A percentile compares a stretch with the other conserved stretches of the same genome.
phyloP scores from a whole-genome alignment of 2,113 vertebrate species.

The Mormoops blainvillei region DNA sequence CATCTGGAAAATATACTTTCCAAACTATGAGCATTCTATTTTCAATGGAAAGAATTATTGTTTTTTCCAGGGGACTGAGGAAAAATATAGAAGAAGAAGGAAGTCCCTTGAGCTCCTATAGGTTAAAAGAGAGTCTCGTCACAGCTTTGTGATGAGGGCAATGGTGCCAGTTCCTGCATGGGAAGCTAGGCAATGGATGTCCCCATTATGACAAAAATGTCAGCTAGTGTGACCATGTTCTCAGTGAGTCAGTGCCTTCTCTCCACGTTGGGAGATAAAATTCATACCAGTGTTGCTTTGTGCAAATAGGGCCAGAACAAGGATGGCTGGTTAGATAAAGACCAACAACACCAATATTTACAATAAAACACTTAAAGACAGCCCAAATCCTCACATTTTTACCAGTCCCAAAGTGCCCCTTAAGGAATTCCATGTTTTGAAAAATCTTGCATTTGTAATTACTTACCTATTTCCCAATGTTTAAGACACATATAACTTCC shows the following conservation, averaged over 20 bases:
- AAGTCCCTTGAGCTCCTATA: background rate
- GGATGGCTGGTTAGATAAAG: background rate
- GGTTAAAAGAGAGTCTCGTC: background rate
- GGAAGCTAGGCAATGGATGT: background rate
- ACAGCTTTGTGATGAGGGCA: background rate
- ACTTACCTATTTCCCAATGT: background rate
- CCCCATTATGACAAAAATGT: background rate
- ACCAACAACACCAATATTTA: background rate
- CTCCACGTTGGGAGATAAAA: background rate
- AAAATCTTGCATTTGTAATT: background rate
- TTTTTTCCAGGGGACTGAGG: background rate
- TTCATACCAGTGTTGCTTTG: background rate
- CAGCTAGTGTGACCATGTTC: background rate
- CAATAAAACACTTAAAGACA: background rate
- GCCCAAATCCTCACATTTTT: background rate
- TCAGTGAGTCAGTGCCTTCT: background rate
- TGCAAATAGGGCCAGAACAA: background rate
- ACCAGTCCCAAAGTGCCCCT: background rate
- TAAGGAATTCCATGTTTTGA: background rate
- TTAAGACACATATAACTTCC: background rate
- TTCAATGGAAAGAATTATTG: background rate
- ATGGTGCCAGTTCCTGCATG: background rate
- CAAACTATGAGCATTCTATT: constrained; percentile 19
- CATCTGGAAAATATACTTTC: background rate
- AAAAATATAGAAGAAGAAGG: background rate